Percentiles rank a stretch among this genome's conserved stretches.
These are phyloP conservation scores for Notothenia rossii DNA, from an alignment of 2,113 vertebrate genomes.

Conservation along the genomic window DNA sequence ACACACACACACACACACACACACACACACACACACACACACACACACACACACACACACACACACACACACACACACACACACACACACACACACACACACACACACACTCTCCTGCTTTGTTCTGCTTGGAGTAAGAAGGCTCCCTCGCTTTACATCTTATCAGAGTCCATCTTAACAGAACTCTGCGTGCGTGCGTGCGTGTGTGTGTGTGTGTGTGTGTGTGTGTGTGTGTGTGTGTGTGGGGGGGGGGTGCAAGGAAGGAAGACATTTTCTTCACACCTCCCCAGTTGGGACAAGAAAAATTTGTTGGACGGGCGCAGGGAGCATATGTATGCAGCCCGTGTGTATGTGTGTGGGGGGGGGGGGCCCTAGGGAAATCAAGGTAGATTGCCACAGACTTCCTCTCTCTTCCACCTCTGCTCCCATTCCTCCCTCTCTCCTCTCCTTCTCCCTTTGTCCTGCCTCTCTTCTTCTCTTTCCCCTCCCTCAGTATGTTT, in stretches of 20 bases:
- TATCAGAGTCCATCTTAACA: constrained; percentile 49
- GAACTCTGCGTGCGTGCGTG: constrained; percentile 15
- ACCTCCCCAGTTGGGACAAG: constrained; percentile 53
- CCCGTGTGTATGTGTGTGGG: not conserved
- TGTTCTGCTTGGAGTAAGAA: constrained; percentile 36
- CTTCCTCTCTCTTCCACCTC: constrained; percentile 43
- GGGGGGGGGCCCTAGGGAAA: constrained; percentile 38
- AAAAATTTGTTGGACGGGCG: constrained; percentile 14
- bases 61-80: no score
- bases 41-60: no score
- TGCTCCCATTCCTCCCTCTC: not conserved
- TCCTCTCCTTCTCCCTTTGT: not conserved
- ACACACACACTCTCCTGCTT: no score
- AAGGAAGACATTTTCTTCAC: constrained; percentile 61
- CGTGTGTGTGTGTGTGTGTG: constrained; percentile 15
- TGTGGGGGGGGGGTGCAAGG: constrained; percentile 19
- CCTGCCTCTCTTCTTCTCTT: not conserved
- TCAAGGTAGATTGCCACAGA: constrained; percentile 50
- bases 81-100: no score
- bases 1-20: no score
- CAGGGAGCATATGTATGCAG: constrained; percentile 12
- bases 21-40: constrained; percentile 2
- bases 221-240: not conserved
- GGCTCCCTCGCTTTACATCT: constrained; percentile 38
- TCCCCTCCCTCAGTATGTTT: not conserved